Evolutionary conservation across 2,888 invertebrate genomes (phyloP).

Genomic region (Eurytoma adleriae): DNA sequence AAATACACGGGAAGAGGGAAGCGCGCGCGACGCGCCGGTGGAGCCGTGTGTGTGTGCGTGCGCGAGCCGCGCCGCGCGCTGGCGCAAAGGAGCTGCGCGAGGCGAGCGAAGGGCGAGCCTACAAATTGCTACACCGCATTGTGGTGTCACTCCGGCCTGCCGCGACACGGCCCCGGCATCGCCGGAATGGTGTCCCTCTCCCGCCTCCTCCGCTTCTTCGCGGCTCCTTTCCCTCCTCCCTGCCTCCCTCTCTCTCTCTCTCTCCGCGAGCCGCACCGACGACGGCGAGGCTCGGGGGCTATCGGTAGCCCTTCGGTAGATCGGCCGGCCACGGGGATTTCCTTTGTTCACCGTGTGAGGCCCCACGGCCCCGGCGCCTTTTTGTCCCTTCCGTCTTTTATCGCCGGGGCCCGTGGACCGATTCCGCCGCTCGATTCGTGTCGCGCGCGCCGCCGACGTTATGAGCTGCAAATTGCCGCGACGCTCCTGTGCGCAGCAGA

Average conservation of each 20-base stretch:
- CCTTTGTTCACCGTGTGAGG: conserved; percentile 56
- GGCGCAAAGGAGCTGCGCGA: conserved; percentile 43
- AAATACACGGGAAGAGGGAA: conserved; percentile 64
- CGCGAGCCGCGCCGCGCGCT: not conserved
- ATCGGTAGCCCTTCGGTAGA: conserved; percentile 46
- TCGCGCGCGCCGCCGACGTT: conserved; percentile 56
- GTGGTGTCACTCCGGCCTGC: conserved; percentile 75
- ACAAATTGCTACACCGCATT: conserved; percentile 77
- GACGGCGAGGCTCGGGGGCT: conserved; percentile 40
- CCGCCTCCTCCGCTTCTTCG: conserved; percentile 50
- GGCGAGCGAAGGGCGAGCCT: conserved; percentile 71
- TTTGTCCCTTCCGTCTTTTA: not conserved
- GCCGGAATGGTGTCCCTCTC: conserved; percentile 73
- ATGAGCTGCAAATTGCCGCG: conserved; percentile 44
- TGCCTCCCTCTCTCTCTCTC: conserved; percentile 1
- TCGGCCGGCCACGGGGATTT: conserved; percentile 34
- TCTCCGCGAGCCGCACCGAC: not conserved
- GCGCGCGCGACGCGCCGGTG: conserved; percentile 30
- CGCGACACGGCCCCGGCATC: conserved; percentile 75
- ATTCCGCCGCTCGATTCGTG: conserved; percentile 12
- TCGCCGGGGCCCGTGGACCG: not conserved
- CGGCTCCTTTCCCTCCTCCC: conserved; percentile 39
- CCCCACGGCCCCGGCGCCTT: not conserved
- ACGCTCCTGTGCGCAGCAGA: not conserved
- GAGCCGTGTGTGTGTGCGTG: conserved; percentile 29